These are phyloP conservation scores for Limosa lapponica DNA, from an alignment of 2,797 vertebrate species.

Conservation along the genomic window DNA sequence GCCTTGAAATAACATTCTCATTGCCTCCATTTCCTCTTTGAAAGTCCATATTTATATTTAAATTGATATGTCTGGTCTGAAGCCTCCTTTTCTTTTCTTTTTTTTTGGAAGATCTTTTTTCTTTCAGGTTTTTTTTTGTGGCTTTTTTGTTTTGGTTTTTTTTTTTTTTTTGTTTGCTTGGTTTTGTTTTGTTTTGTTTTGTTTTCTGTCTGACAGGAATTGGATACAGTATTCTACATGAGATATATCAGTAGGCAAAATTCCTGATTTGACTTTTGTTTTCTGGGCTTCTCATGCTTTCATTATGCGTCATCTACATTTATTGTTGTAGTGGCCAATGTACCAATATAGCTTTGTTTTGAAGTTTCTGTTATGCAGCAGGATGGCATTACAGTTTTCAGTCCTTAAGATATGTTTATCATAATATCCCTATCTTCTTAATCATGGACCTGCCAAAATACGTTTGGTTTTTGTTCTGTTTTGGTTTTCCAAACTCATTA, in stretches of 20 bases:
- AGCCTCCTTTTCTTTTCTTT: not conserved
- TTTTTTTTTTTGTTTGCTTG: too few relatives aligned
- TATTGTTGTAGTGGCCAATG: not conserved
- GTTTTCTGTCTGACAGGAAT: not conserved
- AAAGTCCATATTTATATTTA: not conserved
- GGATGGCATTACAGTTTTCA: not conserved
- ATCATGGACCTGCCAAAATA: not conserved
- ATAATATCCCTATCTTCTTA: not conserved
- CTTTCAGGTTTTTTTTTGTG: too few relatives aligned
- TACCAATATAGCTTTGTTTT: not conserved
- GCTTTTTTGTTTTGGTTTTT: too few relatives aligned
- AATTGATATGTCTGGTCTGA: not conserved
- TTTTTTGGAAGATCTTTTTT: rapidly evolving
- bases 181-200: too few relatives aligned
- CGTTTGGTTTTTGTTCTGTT: rapidly evolving
- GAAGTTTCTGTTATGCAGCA: not conserved
- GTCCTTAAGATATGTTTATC: not conserved
- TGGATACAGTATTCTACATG: not conserved
- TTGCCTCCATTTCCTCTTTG: not conserved
- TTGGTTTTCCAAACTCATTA: not conserved
- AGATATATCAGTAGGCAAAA: not conserved
- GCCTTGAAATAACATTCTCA: not conserved
- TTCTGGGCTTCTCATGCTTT: not conserved
- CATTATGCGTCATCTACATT: not conserved
- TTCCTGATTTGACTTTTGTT: not conserved